A percentile compares a stretch with the other conserved stretches of the same genome.
These are phyloP conservation scores for Hyles lineata DNA, from an alignment of 2,888 invertebrate species.

Conservation along the genomic window DNA sequence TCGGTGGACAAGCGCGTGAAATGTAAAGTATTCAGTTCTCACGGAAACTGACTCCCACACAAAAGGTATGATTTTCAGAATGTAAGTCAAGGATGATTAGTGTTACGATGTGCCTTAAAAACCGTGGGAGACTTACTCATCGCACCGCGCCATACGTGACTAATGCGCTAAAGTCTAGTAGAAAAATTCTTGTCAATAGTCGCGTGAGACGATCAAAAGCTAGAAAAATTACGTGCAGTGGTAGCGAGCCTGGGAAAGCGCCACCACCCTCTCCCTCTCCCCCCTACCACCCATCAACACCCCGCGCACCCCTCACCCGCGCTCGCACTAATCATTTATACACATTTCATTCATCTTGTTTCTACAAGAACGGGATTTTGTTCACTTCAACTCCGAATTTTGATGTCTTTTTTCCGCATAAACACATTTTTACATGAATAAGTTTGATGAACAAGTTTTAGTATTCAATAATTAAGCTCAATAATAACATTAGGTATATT, in stretches of 20 bases:
- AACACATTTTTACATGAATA: constrained; percentile 35
- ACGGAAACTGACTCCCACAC: constrained; percentile 75
- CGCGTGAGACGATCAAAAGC: constrained; percentile 53
- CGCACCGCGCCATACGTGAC: constrained; percentile 56
- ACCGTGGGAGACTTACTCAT: constrained; percentile 75
- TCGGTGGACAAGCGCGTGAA: constrained; percentile 52
- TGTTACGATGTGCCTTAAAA: constrained; percentile 66
- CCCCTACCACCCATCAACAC: not conserved
- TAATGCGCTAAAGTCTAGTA: constrained; percentile 50
- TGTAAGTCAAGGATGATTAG: constrained; percentile 80
- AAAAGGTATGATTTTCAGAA: constrained; percentile 81
- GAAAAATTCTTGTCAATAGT: constrained; percentile 59
- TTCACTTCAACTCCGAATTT: constrained; percentile 55
- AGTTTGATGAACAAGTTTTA: constrained; percentile 52
- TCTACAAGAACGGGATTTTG: constrained; percentile 54
- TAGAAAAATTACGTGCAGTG: constrained; percentile 53
- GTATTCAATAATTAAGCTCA: constrained; percentile 43
- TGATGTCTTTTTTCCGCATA: constrained; percentile 51
- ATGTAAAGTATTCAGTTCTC: constrained; percentile 73
- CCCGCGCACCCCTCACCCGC: constrained; percentile 38
- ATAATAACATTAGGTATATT: too few species aligned
- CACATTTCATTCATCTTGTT: constrained; percentile 64
- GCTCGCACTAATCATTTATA: constrained; percentile 47
- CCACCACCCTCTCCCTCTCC: constrained; percentile 35
- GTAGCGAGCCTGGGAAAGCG: constrained; percentile 56